Evolutionary conservation across 2,888 invertebrate species (phyloP), one percentile per base, ranked within the genome.

Genomic region (Camptogramma bilineatum): DNA sequence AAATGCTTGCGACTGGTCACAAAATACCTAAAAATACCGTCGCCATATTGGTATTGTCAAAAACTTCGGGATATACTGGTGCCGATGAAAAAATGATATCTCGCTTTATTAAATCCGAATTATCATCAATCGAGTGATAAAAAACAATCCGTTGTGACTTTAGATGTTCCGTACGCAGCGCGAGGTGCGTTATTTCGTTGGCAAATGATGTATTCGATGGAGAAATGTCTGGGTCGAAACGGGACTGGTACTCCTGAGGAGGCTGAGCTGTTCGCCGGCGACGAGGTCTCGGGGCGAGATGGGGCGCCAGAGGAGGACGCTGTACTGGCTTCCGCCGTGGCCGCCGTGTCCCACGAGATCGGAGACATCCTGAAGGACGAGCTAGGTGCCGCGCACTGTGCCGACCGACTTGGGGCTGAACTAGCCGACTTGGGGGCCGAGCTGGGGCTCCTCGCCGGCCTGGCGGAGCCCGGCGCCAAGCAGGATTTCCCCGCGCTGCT

Each of bases 11-110:
- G 75, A 81, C 90, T 91, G 89, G 90, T 88, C 88, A 91, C 84
- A 90, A 87, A 80, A 90, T 86, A 83, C 89, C 92, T 92, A 92
- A 92, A 93, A 91, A 91, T 92, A 91, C 75, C 91, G 93, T 89
- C 93, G 93, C 93, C 93, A 93, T 93, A 93, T 93, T 93, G 93
- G 93, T 91, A 93, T 93, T 93, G 93, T 93, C 93, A 93, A 93
- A 92, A 91, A 88, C 81, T 87, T 89, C 82, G 86, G 84, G 83
- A 79, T 84, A 80, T 77, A 85, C 86, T 81, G 84, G 88, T 88
- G 87, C 85, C 82, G 84, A 85, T 80, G 86, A 87, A 88, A 91
- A 93, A 92, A 92, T 92, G 93, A 81, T 89, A 90, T 89, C 86
- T 86, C 86, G 82, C 80, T 81, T 81, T 82, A 75, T 80, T 81